Conservation (phyloP, 2,888 invertebrate genomes). For the Acanthosepion lycidas region DNA sequence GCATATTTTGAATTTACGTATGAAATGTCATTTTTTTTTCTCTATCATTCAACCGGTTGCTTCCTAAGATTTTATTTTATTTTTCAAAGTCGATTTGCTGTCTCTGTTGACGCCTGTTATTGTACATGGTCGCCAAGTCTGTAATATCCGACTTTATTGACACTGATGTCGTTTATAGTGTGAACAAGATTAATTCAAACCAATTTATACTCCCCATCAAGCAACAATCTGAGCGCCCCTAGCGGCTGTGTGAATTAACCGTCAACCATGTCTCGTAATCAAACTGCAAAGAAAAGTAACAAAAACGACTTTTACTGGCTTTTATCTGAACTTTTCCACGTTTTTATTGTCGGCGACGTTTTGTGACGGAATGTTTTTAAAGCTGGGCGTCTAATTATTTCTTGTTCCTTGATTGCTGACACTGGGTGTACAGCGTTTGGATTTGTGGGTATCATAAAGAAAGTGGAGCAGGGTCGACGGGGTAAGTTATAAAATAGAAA, state of each 20-base stretch:
- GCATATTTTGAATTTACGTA: slow-evolving; percentile 4
- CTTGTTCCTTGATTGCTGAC: slow-evolving; percentile 20
- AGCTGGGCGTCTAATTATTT: slow-evolving; percentile 23
- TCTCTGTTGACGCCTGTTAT: slow-evolving; percentile 2
- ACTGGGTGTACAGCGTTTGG: neutral
- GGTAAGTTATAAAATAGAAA: neutral
- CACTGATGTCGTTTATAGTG: neutral
- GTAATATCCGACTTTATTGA: neutral
- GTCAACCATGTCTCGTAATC: slow-evolving; percentile 6
- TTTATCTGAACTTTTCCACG: neutral
- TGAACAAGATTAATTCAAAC: slow-evolving; percentile 20
- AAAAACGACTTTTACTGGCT: slow-evolving; percentile 33
- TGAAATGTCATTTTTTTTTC: neutral
- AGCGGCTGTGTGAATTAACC: neutral
- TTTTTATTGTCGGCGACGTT: slow-evolving; percentile 10
- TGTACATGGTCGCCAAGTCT: slow-evolving; percentile 2
- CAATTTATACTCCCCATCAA: slow-evolving; percentile 33
- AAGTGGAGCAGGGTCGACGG: neutral
- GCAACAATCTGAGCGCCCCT: slow-evolving; percentile 33
- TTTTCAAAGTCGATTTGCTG: neutral
- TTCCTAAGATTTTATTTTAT: neutral
- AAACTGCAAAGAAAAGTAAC: neutral
- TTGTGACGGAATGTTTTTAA: neutral
- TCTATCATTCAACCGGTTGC: neutral
- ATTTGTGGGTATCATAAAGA: slow-evolving; percentile 33